Conservation (phyloP, 2,113 vertebrate species). For the Delphinapterus leucas region DNA sequence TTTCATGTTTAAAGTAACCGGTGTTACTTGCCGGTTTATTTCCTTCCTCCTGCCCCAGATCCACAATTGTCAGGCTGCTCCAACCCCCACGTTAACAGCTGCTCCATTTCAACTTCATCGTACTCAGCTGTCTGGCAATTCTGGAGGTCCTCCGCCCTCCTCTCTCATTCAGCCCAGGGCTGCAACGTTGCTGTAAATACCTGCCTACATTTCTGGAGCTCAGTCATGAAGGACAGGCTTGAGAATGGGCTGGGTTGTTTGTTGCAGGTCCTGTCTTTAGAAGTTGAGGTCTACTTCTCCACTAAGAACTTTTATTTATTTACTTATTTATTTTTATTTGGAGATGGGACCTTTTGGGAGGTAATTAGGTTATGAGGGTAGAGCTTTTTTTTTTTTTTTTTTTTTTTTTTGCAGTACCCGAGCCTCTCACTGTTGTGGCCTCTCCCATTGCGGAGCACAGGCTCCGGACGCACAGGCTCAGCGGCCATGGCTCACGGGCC, state of each 20-base stretch:
- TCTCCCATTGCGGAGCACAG: too few relatives aligned
- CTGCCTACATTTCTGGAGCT: not conserved
- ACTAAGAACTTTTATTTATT: not conserved
- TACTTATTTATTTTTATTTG: too few relatives aligned
- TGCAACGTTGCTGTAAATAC: not conserved
- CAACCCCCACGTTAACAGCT: not conserved
- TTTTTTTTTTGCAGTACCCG: too few relatives aligned
- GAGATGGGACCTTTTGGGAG: too few relatives aligned
- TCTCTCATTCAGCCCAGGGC: rapidly evolving
- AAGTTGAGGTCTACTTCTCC: not conserved
- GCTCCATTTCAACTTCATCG: too few relatives aligned
- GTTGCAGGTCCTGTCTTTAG: not conserved
- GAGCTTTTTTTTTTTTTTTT: too few relatives aligned
- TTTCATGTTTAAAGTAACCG: too few relatives aligned
- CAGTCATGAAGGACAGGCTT: not conserved
- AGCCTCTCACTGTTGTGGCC: too few relatives aligned
- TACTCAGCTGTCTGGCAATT: not conserved
- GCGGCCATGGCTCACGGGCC: too few relatives aligned
- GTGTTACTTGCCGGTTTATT: not conserved
- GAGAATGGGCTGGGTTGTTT: not conserved
- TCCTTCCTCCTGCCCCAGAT: not conserved
- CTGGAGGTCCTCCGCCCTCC: not conserved
- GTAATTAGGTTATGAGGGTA: too few relatives aligned
- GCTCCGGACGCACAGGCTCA: too few relatives aligned
- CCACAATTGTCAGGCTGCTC: not conserved